phyloP scores from a whole-genome alignment of 2,113 vertebrate genomes.

The Aramus guarauna region DNA sequence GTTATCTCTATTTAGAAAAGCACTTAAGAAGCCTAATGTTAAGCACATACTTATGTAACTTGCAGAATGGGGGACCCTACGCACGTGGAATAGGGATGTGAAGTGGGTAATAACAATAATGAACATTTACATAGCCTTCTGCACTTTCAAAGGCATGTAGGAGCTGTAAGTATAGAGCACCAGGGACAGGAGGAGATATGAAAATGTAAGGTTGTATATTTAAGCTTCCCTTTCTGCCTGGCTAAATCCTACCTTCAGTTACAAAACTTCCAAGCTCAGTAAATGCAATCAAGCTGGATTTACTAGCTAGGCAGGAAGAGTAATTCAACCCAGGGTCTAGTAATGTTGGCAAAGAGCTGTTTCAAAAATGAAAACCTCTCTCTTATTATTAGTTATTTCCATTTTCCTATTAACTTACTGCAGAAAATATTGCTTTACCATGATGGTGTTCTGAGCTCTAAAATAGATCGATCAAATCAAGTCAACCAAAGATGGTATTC shows the following conservation, averaged over 20 bases:
- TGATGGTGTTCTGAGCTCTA: neutral
- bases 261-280: neutral
- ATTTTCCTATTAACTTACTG: conserved; percentile 25
- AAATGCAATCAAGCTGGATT: neutral
- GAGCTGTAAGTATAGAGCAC: neutral
- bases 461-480: neutral
- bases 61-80: neutral
- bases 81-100: neutral
- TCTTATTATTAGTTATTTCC: conserved; percentile 32
- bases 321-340: neutral
- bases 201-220: neutral
- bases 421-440: conserved; percentile 6
- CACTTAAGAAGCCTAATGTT: neutral
- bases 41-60: neutral
- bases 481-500: neutral
- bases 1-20: neutral
- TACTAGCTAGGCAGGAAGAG: neutral
- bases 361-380: conserved; percentile 12
- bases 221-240: neutral
- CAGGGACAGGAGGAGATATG: neutral
- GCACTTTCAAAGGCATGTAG: neutral
- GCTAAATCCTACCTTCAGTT: neutral
- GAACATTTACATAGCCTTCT: conserved; percentile 2
- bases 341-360: neutral
- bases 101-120: conserved; percentile 36